Conservation (phyloP, 2,888 invertebrate genomes). For the Drosophila emarginata region DNA sequence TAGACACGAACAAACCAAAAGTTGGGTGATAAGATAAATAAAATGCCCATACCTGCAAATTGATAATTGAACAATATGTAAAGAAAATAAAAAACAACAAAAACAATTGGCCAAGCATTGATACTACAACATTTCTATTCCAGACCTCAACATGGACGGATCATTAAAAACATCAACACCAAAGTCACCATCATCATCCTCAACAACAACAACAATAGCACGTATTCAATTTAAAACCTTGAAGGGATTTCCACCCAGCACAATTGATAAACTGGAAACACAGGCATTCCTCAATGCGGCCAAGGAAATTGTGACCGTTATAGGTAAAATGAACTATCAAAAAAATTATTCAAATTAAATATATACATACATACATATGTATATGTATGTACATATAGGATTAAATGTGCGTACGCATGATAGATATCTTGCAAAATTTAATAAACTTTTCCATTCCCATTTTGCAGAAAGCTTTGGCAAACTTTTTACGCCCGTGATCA, state of each 20-base stretch:
- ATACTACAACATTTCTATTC: constrained; percentile 45
- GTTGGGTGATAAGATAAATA: constrained; percentile 50
- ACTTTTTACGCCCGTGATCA: constrained; percentile 88
- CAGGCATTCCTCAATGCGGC: constrained; percentile 86
- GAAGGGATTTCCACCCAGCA: constrained; percentile 84
- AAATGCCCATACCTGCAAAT: constrained; percentile 19
- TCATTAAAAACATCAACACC: constrained; percentile 12
- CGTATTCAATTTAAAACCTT: constrained; percentile 78
- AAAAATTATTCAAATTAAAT: background rate
- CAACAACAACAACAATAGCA: constrained; percentile 33
- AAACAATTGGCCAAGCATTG: constrained; percentile 32
- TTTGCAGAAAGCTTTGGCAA: constrained; percentile 88
- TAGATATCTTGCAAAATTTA: background rate
- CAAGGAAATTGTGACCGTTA: constrained; percentile 85
- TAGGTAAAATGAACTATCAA: constrained; percentile 84
- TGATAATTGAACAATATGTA: constrained; percentile 18
- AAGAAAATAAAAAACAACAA: constrained; percentile 2
- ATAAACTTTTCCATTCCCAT: background rate
- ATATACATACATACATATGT: background rate
- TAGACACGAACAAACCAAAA: constrained; percentile 5
- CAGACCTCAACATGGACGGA: constrained; percentile 37
- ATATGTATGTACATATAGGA: no score
- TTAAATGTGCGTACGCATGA: no score
- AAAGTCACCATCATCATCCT: constrained; percentile 24
- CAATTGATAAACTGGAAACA: constrained; percentile 84